Conservation (phyloP, 1,140 invertebrate species). For the Branchinecta lindahli region DNA sequence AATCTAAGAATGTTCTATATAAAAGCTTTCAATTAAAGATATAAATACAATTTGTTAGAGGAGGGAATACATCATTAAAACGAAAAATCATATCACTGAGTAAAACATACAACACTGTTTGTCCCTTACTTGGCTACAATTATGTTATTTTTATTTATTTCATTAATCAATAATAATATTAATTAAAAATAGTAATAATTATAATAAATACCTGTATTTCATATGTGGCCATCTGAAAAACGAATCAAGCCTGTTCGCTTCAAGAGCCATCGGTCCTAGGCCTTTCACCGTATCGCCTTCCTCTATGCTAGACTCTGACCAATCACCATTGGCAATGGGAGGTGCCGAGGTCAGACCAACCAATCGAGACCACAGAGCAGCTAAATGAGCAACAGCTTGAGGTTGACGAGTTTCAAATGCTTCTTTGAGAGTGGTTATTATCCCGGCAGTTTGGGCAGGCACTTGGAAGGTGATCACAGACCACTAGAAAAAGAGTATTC, state of each 20-base stretch:
- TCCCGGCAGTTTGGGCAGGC: neutral
- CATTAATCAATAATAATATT: neutral
- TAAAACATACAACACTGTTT: no score
- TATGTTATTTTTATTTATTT: no score
- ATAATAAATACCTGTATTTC: slow-evolving; percentile 68
- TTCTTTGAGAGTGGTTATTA: slow-evolving; percentile 12
- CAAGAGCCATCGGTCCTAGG: slow-evolving; percentile 61
- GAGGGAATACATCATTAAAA: no score
- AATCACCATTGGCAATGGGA: slow-evolving; percentile 27
- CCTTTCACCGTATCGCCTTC: slow-evolving; percentile 40
- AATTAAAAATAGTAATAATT: slow-evolving; percentile 12
- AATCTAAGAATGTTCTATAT: no score
- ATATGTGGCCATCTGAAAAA: slow-evolving; percentile 89
- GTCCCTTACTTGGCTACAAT: no score
- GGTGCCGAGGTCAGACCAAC: slow-evolving; percentile 25
- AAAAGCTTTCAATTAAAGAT: no score
- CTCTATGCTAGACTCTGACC: slow-evolving; percentile 28
- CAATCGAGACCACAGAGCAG: slow-evolving; percentile 9
- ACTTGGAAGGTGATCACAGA: slow-evolving; percentile 47
- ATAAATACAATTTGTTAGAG: no score
- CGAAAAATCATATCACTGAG: no score
- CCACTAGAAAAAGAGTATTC: neutral
- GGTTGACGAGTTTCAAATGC: neutral
- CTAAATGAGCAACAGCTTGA: slow-evolving; percentile 10
- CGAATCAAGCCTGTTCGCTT: slow-evolving; percentile 69